Evolutionary conservation across 2,113 vertebrate species (phyloP), one percentile per base, ranked within the genome.

Genomic region (Alosa alosa): DNA sequence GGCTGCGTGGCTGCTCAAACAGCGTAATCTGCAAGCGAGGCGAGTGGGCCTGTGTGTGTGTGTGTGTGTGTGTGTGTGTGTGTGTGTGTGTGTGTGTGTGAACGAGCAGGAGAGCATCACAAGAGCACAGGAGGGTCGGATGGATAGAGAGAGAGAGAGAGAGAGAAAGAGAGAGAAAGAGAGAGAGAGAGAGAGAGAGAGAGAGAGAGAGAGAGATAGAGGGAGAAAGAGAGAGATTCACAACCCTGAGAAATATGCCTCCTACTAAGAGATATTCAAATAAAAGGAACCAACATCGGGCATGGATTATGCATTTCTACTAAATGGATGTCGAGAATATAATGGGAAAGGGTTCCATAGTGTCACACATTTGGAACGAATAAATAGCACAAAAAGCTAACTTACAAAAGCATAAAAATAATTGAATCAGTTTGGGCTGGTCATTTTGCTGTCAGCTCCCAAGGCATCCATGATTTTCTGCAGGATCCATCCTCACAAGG

Each of bases 401-500:
- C 9, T 39, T 31, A 36, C 31, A 78, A 78, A 78, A 78, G 36
- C 13, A 11, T 39, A 78, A 39, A 36, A 78, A 78, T 39, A 78
- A 78, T 78, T 78, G 72, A 78, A 78, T 41, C 31, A 39, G 13
- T 4, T 39, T 36, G 13, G 72, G 39, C 36, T 4, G 9, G 11
- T 68, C 72, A 39, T 78, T 78, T 11, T 0, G 31, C 31, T 78
- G 31, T 78, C 31, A 78, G 25, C 31, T 78, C 15, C 15, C 72
- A 36, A 78, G 72, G 72, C 31, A 2, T 36, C 68, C 13, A 39
- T 17, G 31, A 2, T 13, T 72, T 78, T 39, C 31, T 41, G 31
- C 15, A 5, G 72, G 64, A 72, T 75, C 82, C 57, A 25, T 45
- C 82, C 39, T 87, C 39, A 84, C 50, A n/a, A 72, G 31, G 47